These are phyloP conservation scores for Melitaea athalia DNA, from an alignment of 2,888 invertebrate species.

Conservation along the genomic window DNA sequence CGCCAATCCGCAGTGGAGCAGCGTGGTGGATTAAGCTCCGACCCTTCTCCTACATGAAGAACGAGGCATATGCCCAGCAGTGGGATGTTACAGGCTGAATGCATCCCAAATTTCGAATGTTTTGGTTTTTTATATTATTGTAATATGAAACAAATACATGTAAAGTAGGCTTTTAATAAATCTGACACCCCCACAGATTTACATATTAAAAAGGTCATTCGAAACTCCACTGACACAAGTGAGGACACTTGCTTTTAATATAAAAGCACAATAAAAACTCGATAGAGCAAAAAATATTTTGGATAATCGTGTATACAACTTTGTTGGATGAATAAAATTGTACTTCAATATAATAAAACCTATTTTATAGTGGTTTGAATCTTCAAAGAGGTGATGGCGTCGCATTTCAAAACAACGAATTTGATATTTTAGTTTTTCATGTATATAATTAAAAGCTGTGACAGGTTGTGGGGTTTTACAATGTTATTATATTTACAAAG, in stretches of 20 bases:
- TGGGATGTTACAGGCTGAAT: too few species aligned
- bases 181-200: constrained; percentile 9
- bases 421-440: constrained; percentile 69
- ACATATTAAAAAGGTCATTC: constrained; percentile 23
- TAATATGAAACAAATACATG: not conserved
- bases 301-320: constrained; percentile 18
- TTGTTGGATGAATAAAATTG: constrained; percentile 45
- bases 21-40: too few species aligned
- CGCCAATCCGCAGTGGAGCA: too few species aligned
- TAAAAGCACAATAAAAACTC: constrained; percentile 1
- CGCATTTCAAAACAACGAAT: constrained; percentile 75
- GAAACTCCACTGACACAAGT: constrained; percentile 19
- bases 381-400: constrained; percentile 37
- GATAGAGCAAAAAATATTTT: constrained; percentile 20
- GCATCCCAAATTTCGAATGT: too few species aligned
- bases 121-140: not conserved
- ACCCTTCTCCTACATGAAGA: too few species aligned
- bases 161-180: not conserved
- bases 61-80: too few species aligned
- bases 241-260: constrained; percentile 18
- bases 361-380: constrained; percentile 26
- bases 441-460: constrained; percentile 51
- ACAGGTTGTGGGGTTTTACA: constrained; percentile 38
- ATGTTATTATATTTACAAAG: constrained; percentile 25
- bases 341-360: constrained; percentile 63